phyloP scores from a whole-genome alignment of 2,888 invertebrate genomes.

The Aproaerema taeniolella region DNA sequence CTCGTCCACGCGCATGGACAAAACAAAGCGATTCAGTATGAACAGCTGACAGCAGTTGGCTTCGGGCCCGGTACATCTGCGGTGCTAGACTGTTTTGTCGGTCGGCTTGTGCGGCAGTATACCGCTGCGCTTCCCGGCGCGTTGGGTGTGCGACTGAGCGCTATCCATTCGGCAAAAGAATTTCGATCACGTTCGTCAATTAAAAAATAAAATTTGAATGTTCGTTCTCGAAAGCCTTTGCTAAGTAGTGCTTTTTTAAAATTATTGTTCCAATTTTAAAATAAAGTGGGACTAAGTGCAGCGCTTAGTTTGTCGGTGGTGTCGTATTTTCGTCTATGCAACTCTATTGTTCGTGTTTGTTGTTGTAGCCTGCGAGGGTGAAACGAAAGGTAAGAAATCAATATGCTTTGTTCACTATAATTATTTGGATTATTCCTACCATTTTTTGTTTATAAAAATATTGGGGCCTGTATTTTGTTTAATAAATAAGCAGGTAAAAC shows the following conservation, averaged over 20 bases:
- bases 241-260: too few species aligned
- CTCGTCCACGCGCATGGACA: slow-evolving; percentile 30
- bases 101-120: slow-evolving; percentile 45
- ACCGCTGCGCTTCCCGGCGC: slow-evolving; percentile 49
- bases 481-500: too few species aligned
- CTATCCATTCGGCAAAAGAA: slow-evolving; percentile 31
- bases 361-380: slow-evolving; percentile 25
- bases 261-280: slow-evolving; percentile 33
- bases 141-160: slow-evolving; percentile 37
- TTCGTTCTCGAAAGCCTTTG: too few species aligned
- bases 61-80: slow-evolving; percentile 30
- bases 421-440: too few species aligned
- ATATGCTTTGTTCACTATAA: too few species aligned
- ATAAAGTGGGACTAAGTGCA: slow-evolving; percentile 42
- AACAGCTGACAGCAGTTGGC: slow-evolving; percentile 36
- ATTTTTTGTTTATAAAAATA: too few species aligned
- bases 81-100: too few species aligned
- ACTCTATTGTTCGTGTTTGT: slow-evolving; percentile 24
- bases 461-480: too few species aligned
- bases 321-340: slow-evolving; percentile 21
- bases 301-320: slow-evolving; percentile 24
- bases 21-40: slow-evolving; percentile 18
- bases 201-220: slow-evolving; percentile 28
- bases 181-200: slow-evolving; percentile 38
- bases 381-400: slow-evolving; percentile 29